Evolutionary conservation across 2,888 invertebrate genomes (phyloP), one percentile per base, ranked within the genome.

Genomic region (Belgica antarctica): DNA sequence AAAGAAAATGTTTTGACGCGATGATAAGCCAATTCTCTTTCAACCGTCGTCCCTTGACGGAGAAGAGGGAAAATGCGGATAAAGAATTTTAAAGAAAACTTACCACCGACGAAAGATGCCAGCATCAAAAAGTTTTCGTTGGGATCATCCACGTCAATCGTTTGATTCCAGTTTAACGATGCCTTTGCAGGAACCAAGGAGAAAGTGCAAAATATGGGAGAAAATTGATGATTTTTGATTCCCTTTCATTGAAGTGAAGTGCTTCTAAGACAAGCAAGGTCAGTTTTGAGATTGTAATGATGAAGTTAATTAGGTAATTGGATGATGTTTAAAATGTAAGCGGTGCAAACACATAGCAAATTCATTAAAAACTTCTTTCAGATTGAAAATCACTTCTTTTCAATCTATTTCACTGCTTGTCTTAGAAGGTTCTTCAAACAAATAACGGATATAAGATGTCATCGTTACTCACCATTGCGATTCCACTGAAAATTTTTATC

Each of bases 401-500:
- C n/a, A n/a, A n/a, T n/a, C n/a, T n/a, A n/a, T n/a, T n/a, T n/a
- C n/a, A n/a, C 1, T 59, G 5, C 5, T 24, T 27, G n/a, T n/a
- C n/a, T n/a, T n/a, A n/a, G n/a, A n/a, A n/a, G n/a, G n/a, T n/a
- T n/a, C n/a, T n/a, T n/a, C n/a, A n/a, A n/a, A n/a, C 31, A 31
- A 31, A 4, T 31, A 7, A 41, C 2, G 41, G 41, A 41, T 5
- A 41, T n/a, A n/a, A n/a, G n/a, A n/a, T 52, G 3, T 59, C 59
- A 59, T 59, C 59, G 22, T 59, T 41, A 65, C 63, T 65, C 25
- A 76, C 77, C 22, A 79, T 73, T 1, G 80, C 78, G 1, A 80
- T 72, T 1, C 76, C 75, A 62, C 76, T 76, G 12, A 79, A 77
- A 22, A 80, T 75, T 72, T 77, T 80, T 3, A 80, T 74, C 72